These are phyloP conservation scores for Druceiella hillmani DNA, from an alignment of 2,888 invertebrate species.

Conservation along the genomic window DNA sequence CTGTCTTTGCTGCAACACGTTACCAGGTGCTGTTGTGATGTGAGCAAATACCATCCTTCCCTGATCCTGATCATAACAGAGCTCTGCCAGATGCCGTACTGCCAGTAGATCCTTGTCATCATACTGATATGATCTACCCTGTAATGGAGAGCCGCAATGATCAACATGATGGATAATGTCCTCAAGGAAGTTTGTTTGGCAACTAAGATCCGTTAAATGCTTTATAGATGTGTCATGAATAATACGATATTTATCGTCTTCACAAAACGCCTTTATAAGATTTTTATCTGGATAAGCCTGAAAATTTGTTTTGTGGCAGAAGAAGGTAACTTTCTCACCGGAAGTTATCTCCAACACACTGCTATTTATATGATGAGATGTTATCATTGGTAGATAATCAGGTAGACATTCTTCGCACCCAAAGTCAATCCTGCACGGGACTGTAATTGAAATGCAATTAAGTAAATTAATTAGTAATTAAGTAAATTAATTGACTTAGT, in stretches of 20 bases:
- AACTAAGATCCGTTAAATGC: slow-evolving; percentile 41
- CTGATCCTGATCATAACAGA: slow-evolving; percentile 41
- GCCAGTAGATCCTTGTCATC: slow-evolving; percentile 20
- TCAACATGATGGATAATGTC: slow-evolving; percentile 43
- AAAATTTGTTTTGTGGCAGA: slow-evolving; percentile 38
- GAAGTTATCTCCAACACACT: slow-evolving; percentile 27
- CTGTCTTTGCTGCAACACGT: slow-evolving; percentile 28
- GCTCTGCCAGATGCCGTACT: slow-evolving; percentile 34
- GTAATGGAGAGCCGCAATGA: slow-evolving; percentile 33
- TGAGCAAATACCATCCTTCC: slow-evolving; percentile 29
- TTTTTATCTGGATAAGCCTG: slow-evolving; percentile 33
- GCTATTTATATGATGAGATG: slow-evolving; percentile 32
- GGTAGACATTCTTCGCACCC: slow-evolving; percentile 42
- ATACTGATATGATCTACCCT: slow-evolving; percentile 40
- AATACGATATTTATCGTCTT: slow-evolving; percentile 34
- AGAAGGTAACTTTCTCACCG: slow-evolving; percentile 34
- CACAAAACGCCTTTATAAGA: slow-evolving; percentile 31
- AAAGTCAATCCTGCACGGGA: slow-evolving; percentile 37
- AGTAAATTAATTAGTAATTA: too few relatives aligned
- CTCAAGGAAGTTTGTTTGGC: slow-evolving; percentile 42
- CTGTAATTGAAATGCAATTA: slow-evolving; percentile 18
- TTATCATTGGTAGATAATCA: slow-evolving; percentile 43
- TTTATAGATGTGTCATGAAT: slow-evolving; percentile 28
- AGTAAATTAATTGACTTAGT: too few relatives aligned
- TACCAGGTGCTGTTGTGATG: slow-evolving; percentile 27